These are phyloP conservation scores for Hormiphora californensis DNA, from an alignment of 37 sponge, comb jelly and placozoan genomes.

Conservation along the genomic window DNA sequence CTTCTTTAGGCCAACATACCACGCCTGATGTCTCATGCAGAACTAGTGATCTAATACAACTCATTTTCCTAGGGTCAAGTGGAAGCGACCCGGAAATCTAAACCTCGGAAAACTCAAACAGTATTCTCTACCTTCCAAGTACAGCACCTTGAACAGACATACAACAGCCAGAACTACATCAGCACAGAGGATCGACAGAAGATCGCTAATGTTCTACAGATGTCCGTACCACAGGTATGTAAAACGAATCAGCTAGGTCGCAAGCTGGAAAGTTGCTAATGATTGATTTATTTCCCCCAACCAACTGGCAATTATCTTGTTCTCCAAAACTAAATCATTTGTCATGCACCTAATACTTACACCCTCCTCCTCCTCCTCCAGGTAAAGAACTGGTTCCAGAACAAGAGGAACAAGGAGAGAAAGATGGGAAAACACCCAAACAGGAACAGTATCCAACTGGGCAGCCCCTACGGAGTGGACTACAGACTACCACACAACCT, in stretches of 20 bases:
- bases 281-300: too few species aligned
- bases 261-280: not conserved
- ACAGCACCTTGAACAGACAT: not conserved
- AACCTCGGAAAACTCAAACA: conserved; percentile 42
- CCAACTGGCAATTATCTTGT: not conserved
- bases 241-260: not conserved
- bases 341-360: not conserved
- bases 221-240: conserved; percentile 39
- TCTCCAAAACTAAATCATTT: not conserved
- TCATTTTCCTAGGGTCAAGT: conserved; percentile 53
- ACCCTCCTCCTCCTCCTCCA: not conserved
- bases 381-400: conserved; percentile 55
- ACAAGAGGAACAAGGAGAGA: conserved; percentile 44
- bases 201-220: not conserved
- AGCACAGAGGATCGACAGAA: conserved; percentile 11
- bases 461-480: too few species aligned
- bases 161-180: conserved; percentile 28
- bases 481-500: too few species aligned
- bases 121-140: not conserved
- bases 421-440: conserved; percentile 16
- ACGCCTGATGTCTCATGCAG: too few species aligned
- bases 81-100: conserved; percentile 49
- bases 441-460: conserved; percentile 27
- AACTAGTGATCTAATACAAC: too few species aligned
- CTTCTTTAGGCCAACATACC: too few species aligned